Evolutionary conservation across 1,140 invertebrate species (phyloP), one percentile per base, ranked within the genome.

Genomic region (Orchestia grillus): DNA sequence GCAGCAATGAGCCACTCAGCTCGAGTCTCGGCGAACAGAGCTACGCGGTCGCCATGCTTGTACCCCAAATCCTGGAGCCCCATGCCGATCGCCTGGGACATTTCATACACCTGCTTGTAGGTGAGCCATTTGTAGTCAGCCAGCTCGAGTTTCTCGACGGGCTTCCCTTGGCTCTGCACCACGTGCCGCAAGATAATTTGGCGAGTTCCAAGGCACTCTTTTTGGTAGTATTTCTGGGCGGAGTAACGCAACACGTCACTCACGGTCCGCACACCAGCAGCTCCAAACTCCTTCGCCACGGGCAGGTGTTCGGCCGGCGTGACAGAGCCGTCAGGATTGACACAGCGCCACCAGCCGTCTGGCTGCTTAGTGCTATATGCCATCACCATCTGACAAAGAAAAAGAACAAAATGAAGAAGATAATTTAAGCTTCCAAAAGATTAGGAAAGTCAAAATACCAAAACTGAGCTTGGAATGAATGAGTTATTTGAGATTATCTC

Each of bases 1-100:
- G 98, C 97, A 28, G 97, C 97, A 42, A 98, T 97, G 96, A 98
- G 97, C 98, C 98, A 98, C 97, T 98, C 98, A 41, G 97, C 97
- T 92, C 98, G 97, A 11, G 98, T 98, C 96, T 98, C 98, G 44
- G 98, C 97, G 97, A 98, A 98, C 44, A 98, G 97, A 41, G 98
- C 97, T 41, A 98, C 97, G 57, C 97, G 97, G 87, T 97, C 97
- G 40, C 97, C 97, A 3, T 97, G 97, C 96, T 97, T 97, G 53
- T 97, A 97, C 28, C 97, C 98, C 96, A 97, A 96, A n/a, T 96
- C 94, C 23, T 91, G 87, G 36, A 98, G 96, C 45, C 97, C 97
- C 45, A 96, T 91, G 40, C 97, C 97, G 96, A 98, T 97, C 95
- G 97, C 97, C 44, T 97, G 97, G 11, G 98, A 97, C 90, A 97